Conservation (phyloP, 1,140 invertebrate genomes). For the Achatina immaculata region DNA sequence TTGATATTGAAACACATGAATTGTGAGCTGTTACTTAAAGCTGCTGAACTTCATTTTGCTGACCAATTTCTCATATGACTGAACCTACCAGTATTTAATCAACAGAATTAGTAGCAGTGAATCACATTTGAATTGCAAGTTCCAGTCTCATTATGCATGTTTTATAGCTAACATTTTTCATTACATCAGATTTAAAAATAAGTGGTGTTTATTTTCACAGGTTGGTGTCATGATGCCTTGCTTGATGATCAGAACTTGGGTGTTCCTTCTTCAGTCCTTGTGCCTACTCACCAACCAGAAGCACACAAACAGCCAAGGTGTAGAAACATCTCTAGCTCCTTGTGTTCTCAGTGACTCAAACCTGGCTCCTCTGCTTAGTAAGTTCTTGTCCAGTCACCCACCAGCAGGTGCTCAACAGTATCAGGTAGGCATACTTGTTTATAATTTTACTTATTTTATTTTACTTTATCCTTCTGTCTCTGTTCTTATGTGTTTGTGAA, state of each 20-base stretch:
- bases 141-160: no score
- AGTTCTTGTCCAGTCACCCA: conserved; percentile 79
- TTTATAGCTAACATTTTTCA: no score
- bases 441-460: background rate
- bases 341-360: conserved; percentile 80
- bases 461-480: conserved; percentile 5
- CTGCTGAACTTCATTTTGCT: no score
- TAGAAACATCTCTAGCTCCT: conserved; percentile 71
- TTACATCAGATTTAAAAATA: no score
- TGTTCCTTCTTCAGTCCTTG: conserved; percentile 79
- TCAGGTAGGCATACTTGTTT: conserved; percentile 50
- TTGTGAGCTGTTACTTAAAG: no score
- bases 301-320: conserved; percentile 46
- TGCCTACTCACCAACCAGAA: conserved; percentile 66
- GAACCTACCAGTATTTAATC: no score
- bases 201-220: conserved; percentile 4
- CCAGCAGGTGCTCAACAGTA: conserved; percentile 57
- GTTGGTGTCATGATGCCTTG: conserved; percentile 37
- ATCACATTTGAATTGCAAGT: no score
- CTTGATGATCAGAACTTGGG: conserved; percentile 78
- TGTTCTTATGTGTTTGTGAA: background rate
- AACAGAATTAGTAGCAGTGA: no score
- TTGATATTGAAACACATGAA: no score
- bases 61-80: no score
- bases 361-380: conserved; percentile 80